A percentile compares a stretch with the other conserved stretches of the same genome.
phyloP scores from a whole-genome alignment of 2,113 vertebrate genomes.

The Pleuronectes platessa region DNA sequence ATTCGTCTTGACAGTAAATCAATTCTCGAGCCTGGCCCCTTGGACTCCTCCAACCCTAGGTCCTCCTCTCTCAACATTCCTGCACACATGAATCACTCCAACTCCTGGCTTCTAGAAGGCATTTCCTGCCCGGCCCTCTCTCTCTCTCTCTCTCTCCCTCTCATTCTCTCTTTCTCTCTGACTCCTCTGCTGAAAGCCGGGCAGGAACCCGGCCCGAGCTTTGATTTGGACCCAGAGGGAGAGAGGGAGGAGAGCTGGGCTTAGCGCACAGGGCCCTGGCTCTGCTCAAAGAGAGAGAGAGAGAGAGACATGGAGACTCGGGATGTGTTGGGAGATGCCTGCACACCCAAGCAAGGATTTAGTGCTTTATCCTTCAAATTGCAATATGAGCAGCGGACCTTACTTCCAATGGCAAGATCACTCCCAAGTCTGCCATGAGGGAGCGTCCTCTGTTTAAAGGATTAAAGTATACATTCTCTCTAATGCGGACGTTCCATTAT shows the following conservation, averaged over 20 bases:
- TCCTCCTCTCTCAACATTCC: conserved; percentile 88
- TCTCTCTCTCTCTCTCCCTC: conserved; percentile 66
- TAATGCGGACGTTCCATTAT: conserved; percentile 66
- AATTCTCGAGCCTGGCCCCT: conserved; percentile 93
- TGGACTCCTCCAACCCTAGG: conserved; percentile 83
- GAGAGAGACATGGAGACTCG: conserved; percentile 43
- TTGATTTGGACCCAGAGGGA: conserved; percentile 86
- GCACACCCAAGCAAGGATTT: conserved; percentile 70
- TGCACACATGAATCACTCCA: conserved; percentile 94
- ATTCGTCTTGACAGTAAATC: conserved; percentile 97
- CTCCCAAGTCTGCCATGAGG: conserved; percentile 48
- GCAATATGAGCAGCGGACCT: conserved; percentile 61
- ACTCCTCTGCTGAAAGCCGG: conserved; percentile 86
- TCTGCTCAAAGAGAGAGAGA: conserved; percentile 37
- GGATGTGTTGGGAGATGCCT: conserved; percentile 68
- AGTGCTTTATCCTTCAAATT: conserved; percentile 69
- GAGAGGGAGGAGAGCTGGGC: conserved; percentile 67
- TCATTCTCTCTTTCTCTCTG: conserved; percentile 54
- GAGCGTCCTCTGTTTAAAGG: conserved; percentile 46
- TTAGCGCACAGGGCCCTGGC: conserved; percentile 59
- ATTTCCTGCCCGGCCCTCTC: conserved; percentile 92
- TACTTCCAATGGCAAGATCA: conserved; percentile 64
- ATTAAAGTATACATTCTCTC: conserved; percentile 71
- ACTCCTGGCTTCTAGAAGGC: conserved; percentile 97
- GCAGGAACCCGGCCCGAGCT: conserved; percentile 86